phyloP scores from a whole-genome alignment of 2,113 vertebrate species.

The Caracal caracal region DNA sequence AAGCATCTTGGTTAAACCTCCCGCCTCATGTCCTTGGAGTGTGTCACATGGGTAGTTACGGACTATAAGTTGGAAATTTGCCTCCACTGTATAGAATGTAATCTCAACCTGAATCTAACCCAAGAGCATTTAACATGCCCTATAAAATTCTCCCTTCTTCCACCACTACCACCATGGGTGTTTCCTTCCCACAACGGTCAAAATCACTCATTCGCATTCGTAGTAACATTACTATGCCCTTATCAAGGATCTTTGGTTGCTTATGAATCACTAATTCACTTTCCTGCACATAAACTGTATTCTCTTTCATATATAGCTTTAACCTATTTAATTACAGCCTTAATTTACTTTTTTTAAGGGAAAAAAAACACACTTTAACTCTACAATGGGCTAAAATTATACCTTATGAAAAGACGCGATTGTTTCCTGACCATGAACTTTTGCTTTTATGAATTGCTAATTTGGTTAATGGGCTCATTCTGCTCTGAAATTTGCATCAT shows the following conservation, averaged over 20 bases:
- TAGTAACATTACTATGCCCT: neutral
- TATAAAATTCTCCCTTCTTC: neutral
- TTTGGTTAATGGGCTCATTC: slow-evolving; percentile 82
- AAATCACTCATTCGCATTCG: slow-evolving; percentile 42
- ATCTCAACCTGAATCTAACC: neutral
- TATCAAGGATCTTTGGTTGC: neutral
- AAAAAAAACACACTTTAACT: slow-evolving; percentile 28
- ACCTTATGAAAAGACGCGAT: slow-evolving; percentile 76
- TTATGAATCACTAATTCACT: slow-evolving; percentile 60
- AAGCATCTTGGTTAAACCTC: neutral
- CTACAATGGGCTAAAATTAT: slow-evolving; percentile 69
- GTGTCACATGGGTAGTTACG: accelerated
- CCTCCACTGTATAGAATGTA: neutral
- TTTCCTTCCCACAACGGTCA: neutral
- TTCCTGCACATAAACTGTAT: slow-evolving; percentile 54
- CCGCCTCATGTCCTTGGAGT: accelerated
- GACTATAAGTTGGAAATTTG: accelerated
- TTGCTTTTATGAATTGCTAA: slow-evolving; percentile 84
- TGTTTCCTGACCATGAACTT: slow-evolving; percentile 81
- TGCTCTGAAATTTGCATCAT: slow-evolving; percentile 82
- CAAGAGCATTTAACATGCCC: neutral
- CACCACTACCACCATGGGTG: accelerated
- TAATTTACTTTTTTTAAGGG: slow-evolving; percentile 47
- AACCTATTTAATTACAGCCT: slow-evolving; percentile 74
- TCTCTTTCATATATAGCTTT: slow-evolving; percentile 65